Conservation (phyloP, 2,113 vertebrate genomes). For the Hystrix cristata region DNA sequence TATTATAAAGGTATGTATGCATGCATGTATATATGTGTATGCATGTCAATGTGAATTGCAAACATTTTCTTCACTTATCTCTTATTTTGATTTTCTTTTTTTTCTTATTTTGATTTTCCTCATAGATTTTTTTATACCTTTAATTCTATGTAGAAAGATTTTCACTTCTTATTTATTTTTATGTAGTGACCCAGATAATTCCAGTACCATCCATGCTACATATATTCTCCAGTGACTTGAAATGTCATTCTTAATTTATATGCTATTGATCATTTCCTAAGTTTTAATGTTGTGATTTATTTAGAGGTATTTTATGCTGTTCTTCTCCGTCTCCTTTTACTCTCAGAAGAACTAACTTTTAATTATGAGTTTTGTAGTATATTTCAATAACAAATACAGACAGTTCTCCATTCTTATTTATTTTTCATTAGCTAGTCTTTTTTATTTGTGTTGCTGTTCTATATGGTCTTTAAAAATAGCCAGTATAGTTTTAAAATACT, state of each 20-base stretch:
- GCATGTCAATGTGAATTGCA: neutral
- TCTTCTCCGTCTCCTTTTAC: neutral
- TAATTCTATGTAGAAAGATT: neutral
- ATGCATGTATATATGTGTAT: neutral
- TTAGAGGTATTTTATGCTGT: neutral
- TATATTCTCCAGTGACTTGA: constrained; percentile 28
- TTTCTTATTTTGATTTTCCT: constrained; percentile 35
- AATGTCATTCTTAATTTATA: neutral
- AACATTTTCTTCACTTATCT: neutral
- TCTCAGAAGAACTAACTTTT: neutral
- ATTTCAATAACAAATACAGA: constrained; percentile 19
- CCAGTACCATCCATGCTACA: neutral
- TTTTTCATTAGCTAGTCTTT: neutral
- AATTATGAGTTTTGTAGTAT: neutral
- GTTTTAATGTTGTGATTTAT: neutral
- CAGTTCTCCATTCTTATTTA: neutral
- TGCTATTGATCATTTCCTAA: neutral
- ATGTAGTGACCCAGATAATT: neutral
- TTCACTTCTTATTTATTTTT: neutral
- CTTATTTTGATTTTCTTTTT: constrained; percentile 12
- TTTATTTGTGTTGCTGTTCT: neutral
- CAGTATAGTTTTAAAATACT: neutral
- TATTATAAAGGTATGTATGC: neutral
- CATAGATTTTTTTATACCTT: neutral
- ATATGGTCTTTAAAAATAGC: neutral